phyloP scores from a whole-genome alignment of 1,140 invertebrate genomes.

The Drosophila kurseongensis region DNA sequence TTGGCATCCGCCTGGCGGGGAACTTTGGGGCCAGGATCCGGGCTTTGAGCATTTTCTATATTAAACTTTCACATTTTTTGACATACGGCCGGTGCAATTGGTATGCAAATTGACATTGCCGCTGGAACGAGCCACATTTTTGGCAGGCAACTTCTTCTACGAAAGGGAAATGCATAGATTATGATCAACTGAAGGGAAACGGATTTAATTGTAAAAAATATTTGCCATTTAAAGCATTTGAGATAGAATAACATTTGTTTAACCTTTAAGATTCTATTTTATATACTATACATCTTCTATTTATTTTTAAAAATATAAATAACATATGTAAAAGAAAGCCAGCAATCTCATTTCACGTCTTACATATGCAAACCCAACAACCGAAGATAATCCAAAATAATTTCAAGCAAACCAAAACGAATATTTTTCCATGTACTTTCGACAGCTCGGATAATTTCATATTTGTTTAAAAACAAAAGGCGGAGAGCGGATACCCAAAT shows the following conservation, averaged over 20 bases:
- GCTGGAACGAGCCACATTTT: constrained; percentile 10
- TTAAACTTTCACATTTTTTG: constrained; percentile 82
- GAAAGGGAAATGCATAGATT: constrained; percentile 45
- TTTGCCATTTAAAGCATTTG: background rate
- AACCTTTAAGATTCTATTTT: no score
- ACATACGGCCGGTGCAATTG: constrained; percentile 71
- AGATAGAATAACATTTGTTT: no score
- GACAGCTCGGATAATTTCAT: constrained; percentile 66
- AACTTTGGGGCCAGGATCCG: constrained; percentile 23
- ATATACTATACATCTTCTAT: no score
- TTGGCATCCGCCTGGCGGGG: constrained; percentile 42
- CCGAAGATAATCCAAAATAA: constrained; percentile 41
- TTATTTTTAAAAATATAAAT: no score
- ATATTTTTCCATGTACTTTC: constrained; percentile 40
- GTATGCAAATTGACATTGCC: constrained; percentile 75
- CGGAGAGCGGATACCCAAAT: constrained; percentile 2
- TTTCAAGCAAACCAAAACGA: constrained; percentile 45
- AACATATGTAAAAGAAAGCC: background rate
- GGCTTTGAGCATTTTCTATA: constrained; percentile 74
- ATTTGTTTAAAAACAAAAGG: constrained; percentile 65
- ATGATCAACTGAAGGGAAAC: constrained; percentile 12
- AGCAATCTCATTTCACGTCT: background rate
- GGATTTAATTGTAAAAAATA: background rate
- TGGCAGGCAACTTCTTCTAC: constrained; percentile 16
- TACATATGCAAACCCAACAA: constrained; percentile 35